These are phyloP conservation scores for Anadara kagoshimensis DNA, from an alignment of 1,140 invertebrate genomes.

Conservation along the genomic window DNA sequence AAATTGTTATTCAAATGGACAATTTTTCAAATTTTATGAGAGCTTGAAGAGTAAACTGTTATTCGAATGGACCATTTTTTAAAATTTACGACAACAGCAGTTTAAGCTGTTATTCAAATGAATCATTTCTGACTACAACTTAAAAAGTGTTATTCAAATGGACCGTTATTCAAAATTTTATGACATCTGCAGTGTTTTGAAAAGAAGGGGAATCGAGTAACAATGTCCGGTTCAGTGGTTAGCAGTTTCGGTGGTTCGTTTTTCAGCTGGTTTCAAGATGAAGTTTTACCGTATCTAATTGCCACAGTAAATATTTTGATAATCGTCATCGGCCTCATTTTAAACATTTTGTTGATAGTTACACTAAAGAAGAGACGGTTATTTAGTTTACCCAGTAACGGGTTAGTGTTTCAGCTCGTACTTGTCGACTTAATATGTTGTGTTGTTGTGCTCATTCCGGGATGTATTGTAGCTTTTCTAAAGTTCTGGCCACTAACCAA, in stretches of 20 bases:
- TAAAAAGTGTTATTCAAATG: too few species aligned
- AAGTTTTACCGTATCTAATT: slow-evolving; percentile 26
- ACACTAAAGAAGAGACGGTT: slow-evolving; percentile 25
- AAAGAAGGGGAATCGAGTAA: neutral
- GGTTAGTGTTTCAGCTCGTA: slow-evolving; percentile 26
- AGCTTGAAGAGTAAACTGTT: too few species aligned
- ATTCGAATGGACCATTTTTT: too few species aligned
- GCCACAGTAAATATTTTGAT: slow-evolving; percentile 6
- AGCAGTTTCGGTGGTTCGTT: slow-evolving; percentile 23
- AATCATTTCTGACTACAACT: too few species aligned
- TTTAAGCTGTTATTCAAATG: too few species aligned
- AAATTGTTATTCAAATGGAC: too few species aligned
- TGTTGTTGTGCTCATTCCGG: slow-evolving; percentile 17
- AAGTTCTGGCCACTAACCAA: slow-evolving; percentile 13
- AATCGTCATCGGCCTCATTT: slow-evolving; percentile 5
- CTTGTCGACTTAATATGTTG: slow-evolving; percentile 20
- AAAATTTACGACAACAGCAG: too few species aligned
- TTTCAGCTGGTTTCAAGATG: slow-evolving; percentile 31
- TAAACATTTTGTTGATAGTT: slow-evolving; percentile 24
- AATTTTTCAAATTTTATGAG: too few species aligned
- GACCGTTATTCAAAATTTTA: too few species aligned
- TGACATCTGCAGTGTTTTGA: too few species aligned
- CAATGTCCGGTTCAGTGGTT: slow-evolving; percentile 14
- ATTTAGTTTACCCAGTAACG: slow-evolving; percentile 18
- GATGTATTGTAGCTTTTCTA: slow-evolving; percentile 11